These are phyloP conservation scores for Myocastor coypus DNA, from an alignment of 2,113 vertebrate genomes.

Conservation along the genomic window DNA sequence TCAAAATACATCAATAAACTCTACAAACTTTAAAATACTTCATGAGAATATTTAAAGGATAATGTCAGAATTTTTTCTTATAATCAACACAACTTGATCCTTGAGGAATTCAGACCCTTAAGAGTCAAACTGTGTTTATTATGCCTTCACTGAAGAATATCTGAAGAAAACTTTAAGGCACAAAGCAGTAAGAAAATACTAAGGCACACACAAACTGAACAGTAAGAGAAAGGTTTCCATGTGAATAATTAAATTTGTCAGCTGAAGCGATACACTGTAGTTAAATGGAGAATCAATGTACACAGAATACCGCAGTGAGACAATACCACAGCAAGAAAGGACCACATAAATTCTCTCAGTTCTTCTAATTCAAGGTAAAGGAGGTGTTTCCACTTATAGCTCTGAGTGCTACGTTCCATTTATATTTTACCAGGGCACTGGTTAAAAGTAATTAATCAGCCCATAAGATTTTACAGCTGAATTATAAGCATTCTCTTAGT, in stretches of 20 bases:
- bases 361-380: neutral
- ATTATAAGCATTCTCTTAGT: neutral
- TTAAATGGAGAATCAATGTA: neutral
- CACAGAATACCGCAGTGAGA: neutral
- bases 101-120: neutral
- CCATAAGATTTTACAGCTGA: neutral
- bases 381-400: neutral
- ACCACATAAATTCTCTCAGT: neutral
- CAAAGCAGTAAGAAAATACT: neutral
- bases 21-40: neutral
- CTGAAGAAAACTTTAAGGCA: neutral
- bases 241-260: neutral
- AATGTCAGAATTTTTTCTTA: constrained; percentile 6
- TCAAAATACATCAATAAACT: neutral
- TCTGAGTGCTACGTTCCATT: neutral
- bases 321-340: neutral
- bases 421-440: neutral
- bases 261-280: neutral
- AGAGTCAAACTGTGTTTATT: constrained; percentile 23
- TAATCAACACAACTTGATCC: neutral
- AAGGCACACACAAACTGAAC: neutral
- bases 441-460: neutral
- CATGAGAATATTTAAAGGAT: neutral
- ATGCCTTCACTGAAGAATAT: neutral
- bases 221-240: neutral